These are phyloP conservation scores for Aethes cnicana DNA, from an alignment of 2,888 invertebrate species.

Conservation along the genomic window DNA sequence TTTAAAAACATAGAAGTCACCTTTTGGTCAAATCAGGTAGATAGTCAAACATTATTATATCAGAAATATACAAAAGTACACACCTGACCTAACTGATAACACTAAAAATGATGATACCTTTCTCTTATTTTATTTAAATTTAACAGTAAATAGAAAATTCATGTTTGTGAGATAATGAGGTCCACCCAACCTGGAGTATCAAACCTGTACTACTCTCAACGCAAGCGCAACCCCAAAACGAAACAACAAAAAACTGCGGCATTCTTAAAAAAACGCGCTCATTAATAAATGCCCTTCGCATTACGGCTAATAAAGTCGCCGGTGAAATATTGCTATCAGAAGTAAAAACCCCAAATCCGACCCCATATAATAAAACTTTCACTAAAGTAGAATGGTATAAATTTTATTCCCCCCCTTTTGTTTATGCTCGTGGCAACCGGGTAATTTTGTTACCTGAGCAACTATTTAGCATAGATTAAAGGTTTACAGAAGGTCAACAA, in stretches of 20 bases:
- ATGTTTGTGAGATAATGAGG: too few relatives aligned
- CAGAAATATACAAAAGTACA: too few relatives aligned
- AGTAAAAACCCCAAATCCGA: conserved; percentile 58
- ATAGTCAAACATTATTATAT: too few relatives aligned
- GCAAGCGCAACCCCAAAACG: conserved; percentile 34
- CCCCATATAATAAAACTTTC: conserved; percentile 69
- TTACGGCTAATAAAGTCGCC: conserved; percentile 70
- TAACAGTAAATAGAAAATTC: too few relatives aligned
- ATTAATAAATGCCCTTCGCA: conserved; percentile 63
- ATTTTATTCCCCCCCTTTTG: conserved; percentile 63
- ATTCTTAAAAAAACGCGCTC: conserved; percentile 52
- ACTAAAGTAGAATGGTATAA: conserved; percentile 59
- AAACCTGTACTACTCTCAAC: too few relatives aligned
- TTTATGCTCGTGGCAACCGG: conserved; percentile 51
- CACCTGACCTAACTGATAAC: too few relatives aligned
- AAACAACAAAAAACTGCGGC: conserved; percentile 40
- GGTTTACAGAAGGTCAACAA: conserved; percentile 26
- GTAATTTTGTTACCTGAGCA: conserved; percentile 61
- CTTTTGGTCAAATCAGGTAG: too few relatives aligned
- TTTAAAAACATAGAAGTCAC: too few relatives aligned
- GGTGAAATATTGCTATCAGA: conserved; percentile 69
- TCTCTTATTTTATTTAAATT: too few relatives aligned
- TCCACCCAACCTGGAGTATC: too few relatives aligned
- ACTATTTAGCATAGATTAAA: conserved; percentile 41
- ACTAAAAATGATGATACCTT: too few relatives aligned